Evolutionary conservation across 2,797 vertebrate species (phyloP).

Genomic region (Crax fasciolata): DNA sequence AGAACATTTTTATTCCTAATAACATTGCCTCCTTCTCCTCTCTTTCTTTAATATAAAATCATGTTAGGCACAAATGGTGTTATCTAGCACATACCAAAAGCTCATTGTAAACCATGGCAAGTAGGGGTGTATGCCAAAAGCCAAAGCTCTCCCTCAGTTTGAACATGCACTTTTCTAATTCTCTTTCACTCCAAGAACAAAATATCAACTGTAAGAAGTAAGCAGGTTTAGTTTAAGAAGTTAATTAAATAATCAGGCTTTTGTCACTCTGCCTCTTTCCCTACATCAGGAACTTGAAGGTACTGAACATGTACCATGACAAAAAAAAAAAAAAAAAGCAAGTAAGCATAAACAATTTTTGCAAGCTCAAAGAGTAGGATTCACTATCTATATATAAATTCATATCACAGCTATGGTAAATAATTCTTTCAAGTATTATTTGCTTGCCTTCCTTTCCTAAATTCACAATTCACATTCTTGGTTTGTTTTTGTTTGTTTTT

Average conservation of each 20-base stretch:
- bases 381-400: not conserved
- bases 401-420: not conserved
- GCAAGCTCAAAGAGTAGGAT: not conserved
- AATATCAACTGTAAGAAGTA: not conserved
- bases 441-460: not conserved
- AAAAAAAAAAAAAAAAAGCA: not conserved
- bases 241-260: not conserved
- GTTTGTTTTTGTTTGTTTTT: not conserved
- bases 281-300: not conserved
- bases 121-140: not conserved
- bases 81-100: not conserved
- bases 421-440: not conserved
- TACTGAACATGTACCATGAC: not conserved
- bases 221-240: not conserved
- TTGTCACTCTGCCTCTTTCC: not conserved
- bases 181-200: not conserved
- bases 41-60: not conserved
- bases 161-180: not conserved
- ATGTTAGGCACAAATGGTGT: not conserved
- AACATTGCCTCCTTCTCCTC: not conserved
- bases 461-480: not conserved
- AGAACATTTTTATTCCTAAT: not conserved
- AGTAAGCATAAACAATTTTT: not conserved
- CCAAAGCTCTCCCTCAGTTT: not conserved
- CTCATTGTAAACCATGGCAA: not conserved